Percentiles rank a stretch among this genome's conserved stretches.
Evolutionary conservation across 92 coral and sea anemone species (phyloP).

Genomic region (Porites divaricata): DNA sequence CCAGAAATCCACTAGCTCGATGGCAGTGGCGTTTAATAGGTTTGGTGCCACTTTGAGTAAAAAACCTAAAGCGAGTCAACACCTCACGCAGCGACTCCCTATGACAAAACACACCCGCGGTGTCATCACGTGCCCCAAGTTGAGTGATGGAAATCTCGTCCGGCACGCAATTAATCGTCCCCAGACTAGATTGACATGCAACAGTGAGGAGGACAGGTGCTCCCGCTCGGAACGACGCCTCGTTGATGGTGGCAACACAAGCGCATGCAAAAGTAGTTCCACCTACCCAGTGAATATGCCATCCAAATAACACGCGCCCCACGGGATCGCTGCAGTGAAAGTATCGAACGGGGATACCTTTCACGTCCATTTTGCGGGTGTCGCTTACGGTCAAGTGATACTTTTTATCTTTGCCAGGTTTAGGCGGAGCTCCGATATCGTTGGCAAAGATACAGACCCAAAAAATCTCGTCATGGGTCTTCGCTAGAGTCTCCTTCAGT

Average conservation of each 20-base stretch:
- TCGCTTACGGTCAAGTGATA: not conserved
- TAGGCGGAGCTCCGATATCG: not conserved
- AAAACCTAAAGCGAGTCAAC: not conserved
- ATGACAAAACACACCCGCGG: not conserved
- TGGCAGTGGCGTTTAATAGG: not conserved
- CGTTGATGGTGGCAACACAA: not conserved
- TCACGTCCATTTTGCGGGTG: not conserved
- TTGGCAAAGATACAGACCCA: slow-evolving; percentile 17
- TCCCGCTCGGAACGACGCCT: not conserved
- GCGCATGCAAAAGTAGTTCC: slow-evolving; percentile 3
- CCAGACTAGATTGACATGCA: slow-evolving; percentile 2
- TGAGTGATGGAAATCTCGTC: not conserved
- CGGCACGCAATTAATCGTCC: not conserved
- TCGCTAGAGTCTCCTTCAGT: not conserved
- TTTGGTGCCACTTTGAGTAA: not conserved
- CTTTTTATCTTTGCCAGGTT: not conserved
- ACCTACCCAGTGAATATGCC: slow-evolving; percentile 15
- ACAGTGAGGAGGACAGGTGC: slow-evolving; percentile 7
- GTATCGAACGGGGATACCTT: not conserved
- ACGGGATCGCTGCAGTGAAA: not conserved
- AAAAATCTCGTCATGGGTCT: not conserved
- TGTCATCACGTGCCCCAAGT: not conserved
- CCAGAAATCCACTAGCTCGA: not conserved
- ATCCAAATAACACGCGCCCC: slow-evolving; percentile 2
- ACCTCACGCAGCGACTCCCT: not conserved